Evolutionary conservation across 1,140 invertebrate species (phyloP), one percentile per base, ranked within the genome.

Genomic region (Scaptomyza graminum): DNA sequence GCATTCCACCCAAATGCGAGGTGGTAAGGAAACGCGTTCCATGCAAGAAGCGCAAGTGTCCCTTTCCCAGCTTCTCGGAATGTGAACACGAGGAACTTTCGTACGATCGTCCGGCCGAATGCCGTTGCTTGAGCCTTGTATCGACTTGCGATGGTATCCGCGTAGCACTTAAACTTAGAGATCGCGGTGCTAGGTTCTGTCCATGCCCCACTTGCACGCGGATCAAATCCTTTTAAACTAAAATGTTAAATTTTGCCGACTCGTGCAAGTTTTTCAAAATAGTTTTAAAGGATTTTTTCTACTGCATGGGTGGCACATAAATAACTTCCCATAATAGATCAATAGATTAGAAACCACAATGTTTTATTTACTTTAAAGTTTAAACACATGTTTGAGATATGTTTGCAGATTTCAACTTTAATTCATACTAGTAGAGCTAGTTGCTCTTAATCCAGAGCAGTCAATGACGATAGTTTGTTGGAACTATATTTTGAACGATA

Each of bases 1-100:
- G 84, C 0, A 5, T 61, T 0, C 83, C 83, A 3, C 76, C 83
- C 5, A 0, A 0, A 0, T 88, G 83, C 34, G 0, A 8, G 0
- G 1, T 5, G 0, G 1, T 1, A 0, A 49, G 9, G 0, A 0
- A 0, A 0, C 43, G 1, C 18, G 18, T 22, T 22, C 52, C 0
- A 12, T 88, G 79, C 18, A 6, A 18, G 11, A 88, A 79, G 46
- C 6, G 12, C 8, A 74, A 54, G 11, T 88, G 83, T 8, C 83
- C 83, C 3, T 88, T 76, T 5, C 83, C 83, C n/a, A 77, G 83
- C 31, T 88, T 46, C 43, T 89, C 83, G 1, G 83, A 88, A 16
- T 88, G 83, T 51, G 0, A 22, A 0, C 65, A 41, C 0, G 37
- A 52, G 13, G 72, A 74, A 6, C 62, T 46, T 0, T 47, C 34